Evolutionary conservation across 2,797 vertebrate species (phyloP).

Genomic region (Eulemur albifrons): DNA sequence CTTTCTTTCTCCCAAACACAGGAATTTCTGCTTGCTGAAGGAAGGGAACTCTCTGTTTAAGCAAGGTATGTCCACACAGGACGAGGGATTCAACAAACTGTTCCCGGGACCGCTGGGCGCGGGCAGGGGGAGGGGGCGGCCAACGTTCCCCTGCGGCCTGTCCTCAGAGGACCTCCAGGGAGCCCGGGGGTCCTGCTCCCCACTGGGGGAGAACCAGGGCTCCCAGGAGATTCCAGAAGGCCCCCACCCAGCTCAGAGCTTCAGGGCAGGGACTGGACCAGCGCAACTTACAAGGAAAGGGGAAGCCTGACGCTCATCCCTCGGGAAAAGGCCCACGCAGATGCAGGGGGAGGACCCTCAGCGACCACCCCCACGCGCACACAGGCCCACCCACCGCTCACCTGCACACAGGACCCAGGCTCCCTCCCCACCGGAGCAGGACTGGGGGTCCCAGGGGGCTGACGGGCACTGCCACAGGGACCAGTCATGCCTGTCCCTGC

Average conservation of each 20-base stretch:
- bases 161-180: neutral
- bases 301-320: neutral
- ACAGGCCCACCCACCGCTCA: neutral
- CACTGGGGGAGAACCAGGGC: neutral
- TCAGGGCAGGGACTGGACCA: neutral
- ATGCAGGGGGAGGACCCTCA: neutral
- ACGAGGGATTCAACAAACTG: neutral
- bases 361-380: too few species aligned
- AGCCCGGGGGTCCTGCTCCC: neutral
- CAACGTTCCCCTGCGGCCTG: fast-evolving
- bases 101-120: neutral
- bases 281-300: neutral
- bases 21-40: neutral
- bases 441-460: neutral
- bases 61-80: neutral
- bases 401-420: conserved; percentile 42
- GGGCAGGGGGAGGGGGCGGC: too few species aligned
- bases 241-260: neutral
- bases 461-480: conserved; percentile 45
- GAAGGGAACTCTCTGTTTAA: neutral
- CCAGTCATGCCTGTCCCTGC: neutral
- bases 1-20: neutral
- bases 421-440: neutral
- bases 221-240: neutral
- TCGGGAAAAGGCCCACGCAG: neutral